Evolutionary conservation across 2,888 invertebrate genomes (phyloP), one percentile per base, ranked within the genome.

Genomic region (Kryphioiulus occultus): DNA sequence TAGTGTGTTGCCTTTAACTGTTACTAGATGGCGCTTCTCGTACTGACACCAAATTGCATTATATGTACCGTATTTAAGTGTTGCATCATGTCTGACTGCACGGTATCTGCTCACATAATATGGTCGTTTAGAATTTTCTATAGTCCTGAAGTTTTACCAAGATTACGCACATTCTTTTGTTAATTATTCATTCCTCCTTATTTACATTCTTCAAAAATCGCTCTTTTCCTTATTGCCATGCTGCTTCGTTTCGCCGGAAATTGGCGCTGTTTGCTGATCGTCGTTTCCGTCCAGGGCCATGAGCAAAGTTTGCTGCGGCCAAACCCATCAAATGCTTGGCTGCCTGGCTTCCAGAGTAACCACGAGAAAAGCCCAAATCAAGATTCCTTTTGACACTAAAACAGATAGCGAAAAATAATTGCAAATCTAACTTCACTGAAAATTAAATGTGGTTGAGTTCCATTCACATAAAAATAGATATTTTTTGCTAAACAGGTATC

Each of bases 241-340:
- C 53, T 35, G 44, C 59, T 35, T 22, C 59, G 30, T 35, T 53
- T n/a, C 53, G 42, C n/a, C 86, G 44, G 53, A 42, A 35, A 30
- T 53, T 19, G 53, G 30, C 86, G 39, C 2, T 22, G 85, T 44
- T 44, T 30, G n/a, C 47, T 12, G 87, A 87, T 84, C 97, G 95
- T 91, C 97, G 95, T 95, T 95, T 96, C 92, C 97, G 94, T 90
- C 97, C 97, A 0, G 97, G 97, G 15, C 97, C 97, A 1, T 95
- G 96, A 32, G 97, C 96, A 93, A 95, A 96, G 92, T 96, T 96
- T 85, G 92, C 92, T 90, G 97, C 97, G 82, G 96, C 96, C 87
- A 97, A 92, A 4, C 97, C 97, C 95, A 97, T 96, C 91, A 97
- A 94, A 92, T 97, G 97, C 92, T 97, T 97, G 91, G 97, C 97